Base-by-base conservation (phyloP, 2,888 invertebrate genomes). In the Ellobium chinense region DNA sequence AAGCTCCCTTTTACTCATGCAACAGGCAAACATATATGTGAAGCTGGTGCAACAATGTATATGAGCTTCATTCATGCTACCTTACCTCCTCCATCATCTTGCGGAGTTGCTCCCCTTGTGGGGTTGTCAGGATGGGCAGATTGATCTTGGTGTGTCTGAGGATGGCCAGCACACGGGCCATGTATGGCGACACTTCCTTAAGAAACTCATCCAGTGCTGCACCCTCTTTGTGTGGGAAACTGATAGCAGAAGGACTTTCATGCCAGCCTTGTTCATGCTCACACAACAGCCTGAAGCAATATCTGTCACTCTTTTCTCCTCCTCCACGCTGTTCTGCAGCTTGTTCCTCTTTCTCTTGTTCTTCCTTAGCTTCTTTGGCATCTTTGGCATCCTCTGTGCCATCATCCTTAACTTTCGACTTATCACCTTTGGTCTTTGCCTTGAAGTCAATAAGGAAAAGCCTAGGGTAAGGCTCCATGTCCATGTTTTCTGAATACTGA, bases 231-330 rank as follows among this genome's bases (percentile, higher is more conserved):
- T 78, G 72, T 1, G 87, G 88, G 73, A 88, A 87, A 18, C 85
- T 83, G 14, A 89, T 83, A 9, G 73, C 79, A 0, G 74, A 18
- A 0, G 84, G 72, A 4, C 84, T 85, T 46, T 85, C 84, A 84
- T 90, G 90, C 89, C 90, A 90, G 21, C 88, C 88, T 88, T 87
- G 85, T 65, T 87, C 86, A 83, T 85, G 80, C 80, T 90, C 90
- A 86, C 89, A 90, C 37, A 90, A 77, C 27, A 89, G 68, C 37
- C 85, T 82, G 73, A 88, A 88, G 78, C 89, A 89, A 79, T 87
- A 88, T 65, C 84, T 86, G 36, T 69, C 75, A 58, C 39, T 62
- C 36, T 66, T 70, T 21, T 80, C 39, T 31, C 21, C 74, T 27
- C 5, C 46, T 31, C 37, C 60, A 18, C 24, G 21, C 14, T 56